A percentile compares a stretch with the other conserved stretches of the same genome.
These are phyloP conservation scores for Plagodis pulveraria DNA, from an alignment of 2,888 invertebrate species.

Conservation along the genomic window DNA sequence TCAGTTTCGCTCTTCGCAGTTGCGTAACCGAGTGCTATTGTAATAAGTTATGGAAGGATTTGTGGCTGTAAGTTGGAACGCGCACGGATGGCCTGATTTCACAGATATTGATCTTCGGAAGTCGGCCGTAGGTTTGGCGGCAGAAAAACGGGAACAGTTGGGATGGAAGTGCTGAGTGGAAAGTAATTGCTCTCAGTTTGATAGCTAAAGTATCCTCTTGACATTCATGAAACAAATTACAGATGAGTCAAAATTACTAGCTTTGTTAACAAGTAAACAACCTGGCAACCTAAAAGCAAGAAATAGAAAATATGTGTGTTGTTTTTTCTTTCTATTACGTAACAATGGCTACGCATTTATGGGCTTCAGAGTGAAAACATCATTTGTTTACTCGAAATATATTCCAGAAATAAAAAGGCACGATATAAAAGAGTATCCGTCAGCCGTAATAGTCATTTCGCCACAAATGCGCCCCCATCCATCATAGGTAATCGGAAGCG, in stretches of 20 bases:
- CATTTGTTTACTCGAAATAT: constrained; percentile 30
- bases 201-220: not conserved
- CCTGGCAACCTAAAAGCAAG: not conserved
- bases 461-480: constrained; percentile 62
- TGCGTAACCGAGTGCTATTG: constrained; percentile 60
- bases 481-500: constrained; percentile 80
- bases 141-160: constrained; percentile 57
- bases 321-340: constrained; percentile 5
- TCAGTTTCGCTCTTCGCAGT: constrained; percentile 59
- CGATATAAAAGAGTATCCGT: constrained; percentile 45
- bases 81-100: constrained; percentile 72
- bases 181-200: constrained; percentile 24
- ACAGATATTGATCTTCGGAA: constrained; percentile 73
- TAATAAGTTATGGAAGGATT: constrained; percentile 74
- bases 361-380: constrained; percentile 26
- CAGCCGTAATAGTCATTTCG: constrained; percentile 52
- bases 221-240: not conserved
- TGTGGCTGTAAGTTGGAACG: constrained; percentile 66
- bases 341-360: constrained; percentile 18
- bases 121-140: constrained; percentile 54
- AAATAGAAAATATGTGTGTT: not conserved
- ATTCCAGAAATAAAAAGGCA: constrained; percentile 39
- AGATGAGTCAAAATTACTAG: not conserved
- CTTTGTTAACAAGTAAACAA: not conserved
- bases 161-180: constrained; percentile 44